Base-by-base conservation (phyloP, 30 jellyfish, hydroid and myxozoan genomes). In the Pseudorhiza aurosa region DNA sequence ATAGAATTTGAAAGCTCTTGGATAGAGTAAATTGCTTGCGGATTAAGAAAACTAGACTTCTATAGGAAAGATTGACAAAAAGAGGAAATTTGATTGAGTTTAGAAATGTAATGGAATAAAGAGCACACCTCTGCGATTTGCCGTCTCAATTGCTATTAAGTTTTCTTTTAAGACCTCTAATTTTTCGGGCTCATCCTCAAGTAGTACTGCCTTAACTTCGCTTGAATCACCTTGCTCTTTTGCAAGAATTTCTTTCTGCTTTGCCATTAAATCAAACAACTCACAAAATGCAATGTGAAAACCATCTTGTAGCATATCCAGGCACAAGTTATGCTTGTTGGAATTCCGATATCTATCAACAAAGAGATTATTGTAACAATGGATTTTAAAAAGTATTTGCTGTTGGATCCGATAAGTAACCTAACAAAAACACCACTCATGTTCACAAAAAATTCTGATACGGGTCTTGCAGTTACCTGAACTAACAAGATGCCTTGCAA, bases 261-360 rank as follows among this genome's bases (percentile, higher is more conserved):
- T 74, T 27, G 83, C 55, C 2, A 92, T 51, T 58, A 92, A 85
- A 39, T 73, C 85, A 69, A 92, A 92, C 32, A 92, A 42, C 42
- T 92, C 98, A 65, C 98, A 53, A 71, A 92, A 92, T 8, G 98
- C 98, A 57, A 24, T 22, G 59, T 92, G 96, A 64, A 45, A 92
- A 0, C 98, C 98, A 50, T 85, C 95, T 75, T 92, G 94, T 2
- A 92, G 88, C 91, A 85, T 79, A 35, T 85, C 88, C 55, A 85
- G 81, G 36, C 96, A 89, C 31, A 89, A 51, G 71, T 89, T 89
- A 50, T 89, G 97, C 55, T 80, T 72, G 35, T 47, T 58, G 31
- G 97, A 68, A 40, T 89, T 74, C 15, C 97, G 77, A 40, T 77
- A 83, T 49, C 97, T 89, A 37, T 22, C 60, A 58, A 29, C 37